phyloP scores from a whole-genome alignment of 2,797 vertebrate genomes.

The Hafferia zeledoni region DNA sequence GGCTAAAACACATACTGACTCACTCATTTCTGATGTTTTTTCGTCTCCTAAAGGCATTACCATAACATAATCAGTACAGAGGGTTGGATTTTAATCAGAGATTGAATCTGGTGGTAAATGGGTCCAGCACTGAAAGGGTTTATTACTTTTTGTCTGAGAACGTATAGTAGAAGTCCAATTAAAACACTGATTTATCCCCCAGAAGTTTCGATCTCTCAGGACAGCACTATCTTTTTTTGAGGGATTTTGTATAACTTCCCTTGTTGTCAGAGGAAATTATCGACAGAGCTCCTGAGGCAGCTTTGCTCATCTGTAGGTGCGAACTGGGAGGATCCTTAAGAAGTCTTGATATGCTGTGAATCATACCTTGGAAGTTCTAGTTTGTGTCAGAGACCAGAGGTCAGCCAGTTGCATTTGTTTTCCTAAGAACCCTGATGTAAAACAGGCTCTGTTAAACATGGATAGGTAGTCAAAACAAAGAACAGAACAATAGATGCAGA shows the following conservation, averaged over 20 bases:
- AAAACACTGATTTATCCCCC: background rate
- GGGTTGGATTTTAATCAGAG: background rate
- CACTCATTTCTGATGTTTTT: background rate
- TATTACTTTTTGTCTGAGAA: background rate
- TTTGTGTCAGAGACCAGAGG: background rate
- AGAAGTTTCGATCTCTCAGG: background rate
- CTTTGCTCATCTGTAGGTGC: rapidly evolving
- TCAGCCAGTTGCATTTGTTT: background rate
- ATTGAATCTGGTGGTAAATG: background rate
- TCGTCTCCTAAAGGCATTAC: background rate
- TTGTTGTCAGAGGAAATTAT: background rate
- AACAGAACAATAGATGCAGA: background rate
- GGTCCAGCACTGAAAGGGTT: background rate
- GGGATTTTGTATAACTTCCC: background rate
- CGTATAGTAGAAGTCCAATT: background rate
- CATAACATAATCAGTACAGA: background rate
- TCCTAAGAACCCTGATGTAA: background rate
- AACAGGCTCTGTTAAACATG: background rate
- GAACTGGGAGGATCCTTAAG: background rate
- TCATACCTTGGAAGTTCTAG: background rate
- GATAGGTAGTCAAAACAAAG: background rate
- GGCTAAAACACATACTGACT: background rate
- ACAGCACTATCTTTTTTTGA: background rate
- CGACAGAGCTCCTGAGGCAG: background rate
- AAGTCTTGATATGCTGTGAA: background rate